Conservation (phyloP, 2,113 vertebrate species). For the Ictalurus punctatus region DNA sequence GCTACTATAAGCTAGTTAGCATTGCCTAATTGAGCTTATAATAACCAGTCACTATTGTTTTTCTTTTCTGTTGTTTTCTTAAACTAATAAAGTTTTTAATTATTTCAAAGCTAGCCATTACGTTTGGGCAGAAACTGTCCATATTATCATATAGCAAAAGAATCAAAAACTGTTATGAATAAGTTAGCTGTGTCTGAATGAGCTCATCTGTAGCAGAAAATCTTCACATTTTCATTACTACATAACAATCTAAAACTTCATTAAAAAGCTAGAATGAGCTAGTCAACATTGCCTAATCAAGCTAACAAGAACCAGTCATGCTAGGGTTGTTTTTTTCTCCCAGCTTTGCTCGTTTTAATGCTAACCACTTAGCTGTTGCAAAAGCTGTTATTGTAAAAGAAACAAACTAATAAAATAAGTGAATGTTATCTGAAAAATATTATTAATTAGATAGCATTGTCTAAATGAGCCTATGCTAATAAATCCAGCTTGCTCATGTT, state of each 20-base stretch:
- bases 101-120: not conserved
- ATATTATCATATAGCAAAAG: not conserved
- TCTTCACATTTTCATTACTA: not conserved
- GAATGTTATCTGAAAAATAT: not conserved
- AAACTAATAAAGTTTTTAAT: not conserved
- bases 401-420: not conserved
- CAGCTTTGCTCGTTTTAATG: no score
- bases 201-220: not conserved
- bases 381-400: not conserved
- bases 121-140: not conserved
- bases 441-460: not conserved
- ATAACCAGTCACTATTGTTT: not conserved
- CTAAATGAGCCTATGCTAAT: not conserved
- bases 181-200: not conserved
- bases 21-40: not conserved
- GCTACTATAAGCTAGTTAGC: not conserved
- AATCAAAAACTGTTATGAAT: not conserved
- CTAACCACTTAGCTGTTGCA: not conserved
- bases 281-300: not conserved
- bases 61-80: not conserved
- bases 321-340: no score
- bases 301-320: not conserved
- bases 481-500: not conserved
- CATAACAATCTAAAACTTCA: not conserved
- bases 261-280: not conserved